These are phyloP conservation scores for Fulica atra DNA, from an alignment of 2,113 vertebrate genomes.

Conservation along the genomic window DNA sequence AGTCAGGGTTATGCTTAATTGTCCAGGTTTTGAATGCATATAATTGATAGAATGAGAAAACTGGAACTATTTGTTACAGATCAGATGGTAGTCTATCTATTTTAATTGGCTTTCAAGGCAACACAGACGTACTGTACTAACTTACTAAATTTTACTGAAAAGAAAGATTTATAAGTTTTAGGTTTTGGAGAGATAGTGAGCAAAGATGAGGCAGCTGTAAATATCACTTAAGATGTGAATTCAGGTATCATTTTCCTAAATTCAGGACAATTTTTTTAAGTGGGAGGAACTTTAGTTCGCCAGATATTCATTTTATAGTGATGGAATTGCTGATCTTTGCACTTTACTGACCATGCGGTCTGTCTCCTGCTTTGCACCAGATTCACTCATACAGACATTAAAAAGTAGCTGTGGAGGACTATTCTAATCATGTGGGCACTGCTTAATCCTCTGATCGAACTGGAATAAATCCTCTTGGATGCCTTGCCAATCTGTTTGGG, in stretches of 20 bases:
- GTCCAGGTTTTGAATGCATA: not conserved
- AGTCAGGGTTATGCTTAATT: not conserved
- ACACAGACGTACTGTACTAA: not conserved
- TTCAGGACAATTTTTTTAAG: not conserved
- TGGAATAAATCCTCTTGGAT: slow-evolving; percentile 6
- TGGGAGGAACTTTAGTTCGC: not conserved
- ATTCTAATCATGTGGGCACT: not conserved
- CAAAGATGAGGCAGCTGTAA: too few species aligned
- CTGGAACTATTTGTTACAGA: not conserved
- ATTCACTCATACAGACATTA: not conserved
- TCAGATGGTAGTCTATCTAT: not conserved
- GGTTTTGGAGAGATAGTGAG: not conserved
- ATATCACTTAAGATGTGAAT: not conserved
- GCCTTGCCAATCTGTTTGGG: slow-evolving; percentile 2
- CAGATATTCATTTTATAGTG: not conserved
- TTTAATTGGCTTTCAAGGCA: not conserved
- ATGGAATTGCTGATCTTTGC: not conserved
- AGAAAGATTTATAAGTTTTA: not conserved
- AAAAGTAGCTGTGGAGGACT: not conserved
- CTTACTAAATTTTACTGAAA: not conserved
- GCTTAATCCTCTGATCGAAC: slow-evolving; percentile 3
- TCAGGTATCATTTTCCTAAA: not conserved
- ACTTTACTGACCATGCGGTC: not conserved
- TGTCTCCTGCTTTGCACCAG: not conserved
- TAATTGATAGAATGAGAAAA: not conserved